Percentiles rank a stretch among this genome's conserved stretches.
Evolutionary conservation across 2,888 invertebrate genomes (phyloP).

Genomic region (Drosophila demipolita): DNA sequence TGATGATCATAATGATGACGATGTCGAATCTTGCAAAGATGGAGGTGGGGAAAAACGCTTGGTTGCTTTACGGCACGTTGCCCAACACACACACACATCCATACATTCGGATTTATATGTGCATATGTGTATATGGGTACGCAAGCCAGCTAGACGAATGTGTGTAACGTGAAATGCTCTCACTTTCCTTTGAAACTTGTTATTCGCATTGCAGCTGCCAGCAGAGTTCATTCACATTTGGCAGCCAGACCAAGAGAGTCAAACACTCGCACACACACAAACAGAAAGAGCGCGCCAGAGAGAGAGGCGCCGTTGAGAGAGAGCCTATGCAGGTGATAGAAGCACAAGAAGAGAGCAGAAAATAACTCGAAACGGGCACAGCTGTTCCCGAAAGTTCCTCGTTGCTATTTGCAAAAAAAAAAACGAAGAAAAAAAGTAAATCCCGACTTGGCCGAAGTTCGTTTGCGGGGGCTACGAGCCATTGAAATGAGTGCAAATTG

Average conservation of each 20-base stretch:
- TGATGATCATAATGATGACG: slow-evolving; percentile 40
- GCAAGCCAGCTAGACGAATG: slow-evolving; percentile 27
- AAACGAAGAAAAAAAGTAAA: slow-evolving; percentile 35
- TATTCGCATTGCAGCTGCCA: slow-evolving; percentile 76
- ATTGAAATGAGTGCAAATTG: slow-evolving; percentile 77
- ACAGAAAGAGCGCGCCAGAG: slow-evolving; percentile 20
- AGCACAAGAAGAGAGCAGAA: slow-evolving; percentile 22
- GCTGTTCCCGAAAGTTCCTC: slow-evolving; percentile 78
- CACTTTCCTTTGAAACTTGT: slow-evolving; percentile 85
- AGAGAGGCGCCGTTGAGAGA: slow-evolving; percentile 19
- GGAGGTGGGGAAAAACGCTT: slow-evolving; percentile 26
- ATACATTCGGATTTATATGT: neutral
- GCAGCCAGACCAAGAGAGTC: slow-evolving; percentile 50
- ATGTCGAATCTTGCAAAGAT: slow-evolving; percentile 27
- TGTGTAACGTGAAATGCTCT: slow-evolving; percentile 81
- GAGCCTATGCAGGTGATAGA: slow-evolving; percentile 48
- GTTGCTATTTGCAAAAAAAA: slow-evolving; percentile 13
- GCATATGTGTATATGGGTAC: slow-evolving; percentile 10
- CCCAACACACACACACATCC: slow-evolving; percentile 30
- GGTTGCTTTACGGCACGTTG: slow-evolving; percentile 47
- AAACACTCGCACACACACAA: neutral
- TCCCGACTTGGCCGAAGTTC: slow-evolving; percentile 45
- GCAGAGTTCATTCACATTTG: slow-evolving; percentile 81
- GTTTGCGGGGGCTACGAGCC: slow-evolving; percentile 50
- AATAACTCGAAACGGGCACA: slow-evolving; percentile 58